phyloP scores from a whole-genome alignment of 2,113 vertebrate species.

The Meles meles region DNA sequence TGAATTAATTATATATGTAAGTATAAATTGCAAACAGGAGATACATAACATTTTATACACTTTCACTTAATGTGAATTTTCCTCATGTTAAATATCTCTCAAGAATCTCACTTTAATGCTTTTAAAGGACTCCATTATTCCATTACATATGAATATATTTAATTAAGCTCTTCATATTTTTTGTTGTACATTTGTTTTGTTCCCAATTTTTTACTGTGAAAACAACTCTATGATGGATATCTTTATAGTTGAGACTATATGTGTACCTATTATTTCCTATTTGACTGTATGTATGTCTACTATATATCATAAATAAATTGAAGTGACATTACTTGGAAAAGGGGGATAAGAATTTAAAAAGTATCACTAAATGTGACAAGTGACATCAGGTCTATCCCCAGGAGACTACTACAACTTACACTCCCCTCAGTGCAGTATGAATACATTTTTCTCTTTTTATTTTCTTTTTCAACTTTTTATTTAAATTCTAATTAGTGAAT shows the following conservation, averaged over 20 bases:
- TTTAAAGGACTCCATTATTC: not conserved
- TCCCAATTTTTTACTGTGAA: not conserved
- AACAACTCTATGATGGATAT: not conserved
- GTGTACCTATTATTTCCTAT: not conserved
- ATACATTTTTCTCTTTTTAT: not conserved
- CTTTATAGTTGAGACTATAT: not conserved
- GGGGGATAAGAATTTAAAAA: not conserved
- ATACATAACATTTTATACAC: not conserved
- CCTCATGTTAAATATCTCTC: not conserved
- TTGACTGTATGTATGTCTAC: not conserved
- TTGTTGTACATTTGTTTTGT: not conserved
- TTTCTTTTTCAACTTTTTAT: not conserved
- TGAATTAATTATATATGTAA: not conserved
- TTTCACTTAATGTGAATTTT: not conserved
- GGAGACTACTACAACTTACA: not conserved
- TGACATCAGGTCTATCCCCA: not conserved
- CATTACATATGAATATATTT: not conserved
- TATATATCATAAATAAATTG: not conserved
- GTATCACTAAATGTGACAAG: not conserved
- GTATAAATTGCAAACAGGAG: not conserved
- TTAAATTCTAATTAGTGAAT: not conserved
- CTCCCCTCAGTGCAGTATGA: not conserved
- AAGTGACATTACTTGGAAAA: not conserved
- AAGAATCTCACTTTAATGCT: not conserved
- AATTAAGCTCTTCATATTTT: constrained; percentile 1